Evolutionary conservation across 2,113 vertebrate genomes (phyloP).

Genomic region (Campylomormyrus tamandua): DNA sequence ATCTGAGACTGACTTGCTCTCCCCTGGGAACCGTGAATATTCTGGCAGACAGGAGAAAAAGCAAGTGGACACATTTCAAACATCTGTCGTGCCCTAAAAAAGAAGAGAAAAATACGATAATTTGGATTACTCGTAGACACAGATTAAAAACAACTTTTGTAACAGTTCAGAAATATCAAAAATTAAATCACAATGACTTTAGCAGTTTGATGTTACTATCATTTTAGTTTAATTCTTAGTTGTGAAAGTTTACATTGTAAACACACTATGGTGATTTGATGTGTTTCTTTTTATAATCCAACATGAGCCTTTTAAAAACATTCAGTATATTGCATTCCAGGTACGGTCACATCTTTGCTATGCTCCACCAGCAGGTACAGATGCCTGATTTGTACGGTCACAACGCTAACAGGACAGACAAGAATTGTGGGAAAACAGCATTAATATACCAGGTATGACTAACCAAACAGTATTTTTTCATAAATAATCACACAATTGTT

Average conservation of each 20-base stretch:
- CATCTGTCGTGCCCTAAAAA: not conserved
- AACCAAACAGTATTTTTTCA: not conserved
- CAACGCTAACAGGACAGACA: not conserved
- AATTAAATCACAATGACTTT: not conserved
- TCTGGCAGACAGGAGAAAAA: not conserved
- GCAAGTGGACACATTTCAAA: not conserved
- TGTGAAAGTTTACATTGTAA: not conserved
- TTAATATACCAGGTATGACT: not conserved
- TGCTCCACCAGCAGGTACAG: not conserved
- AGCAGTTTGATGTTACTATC: not conserved
- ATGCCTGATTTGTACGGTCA: not conserved
- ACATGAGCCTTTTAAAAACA: not conserved
- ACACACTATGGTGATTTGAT: not conserved
- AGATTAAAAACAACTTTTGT: not conserved
- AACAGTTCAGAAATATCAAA: not conserved
- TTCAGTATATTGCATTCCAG: not conserved
- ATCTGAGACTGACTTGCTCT: not conserved
- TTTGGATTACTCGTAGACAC: not conserved
- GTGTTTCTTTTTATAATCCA: not conserved
- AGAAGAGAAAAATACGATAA: not conserved
- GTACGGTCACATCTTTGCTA: not conserved
- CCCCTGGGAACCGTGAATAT: not conserved
- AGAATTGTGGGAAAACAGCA: not conserved
- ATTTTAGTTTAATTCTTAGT: not conserved
- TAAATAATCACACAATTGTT: not conserved